These are phyloP conservation scores for Mimas tiliae DNA, from an alignment of 2,888 invertebrate genomes.

Conservation along the genomic window DNA sequence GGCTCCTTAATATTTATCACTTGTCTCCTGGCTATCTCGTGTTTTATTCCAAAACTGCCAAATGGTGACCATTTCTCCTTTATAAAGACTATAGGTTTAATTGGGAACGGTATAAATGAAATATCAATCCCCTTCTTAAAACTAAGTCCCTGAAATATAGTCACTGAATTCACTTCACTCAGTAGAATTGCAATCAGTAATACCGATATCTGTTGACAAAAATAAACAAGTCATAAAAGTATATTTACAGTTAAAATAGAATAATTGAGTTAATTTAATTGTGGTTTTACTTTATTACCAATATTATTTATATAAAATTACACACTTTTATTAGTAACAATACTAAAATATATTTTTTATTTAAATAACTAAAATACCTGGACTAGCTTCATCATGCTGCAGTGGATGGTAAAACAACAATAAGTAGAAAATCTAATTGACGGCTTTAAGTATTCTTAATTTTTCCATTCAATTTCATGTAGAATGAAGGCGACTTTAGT, in stretches of 20 bases:
- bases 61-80: conserved; percentile 62
- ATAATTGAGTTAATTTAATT: background rate
- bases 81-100: conserved; percentile 54
- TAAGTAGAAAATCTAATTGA: conserved; percentile 34
- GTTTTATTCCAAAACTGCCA: conserved; percentile 49
- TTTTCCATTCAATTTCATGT: conserved; percentile 27
- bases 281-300: background rate
- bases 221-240: too few relatives aligned
- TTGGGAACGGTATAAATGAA: conserved; percentile 50
- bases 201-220: conserved; percentile 30
- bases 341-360: too few relatives aligned
- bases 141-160: conserved; percentile 45
- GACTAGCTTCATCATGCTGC: conserved; percentile 42
- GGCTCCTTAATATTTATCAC: conserved; percentile 28
- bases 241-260: too few relatives aligned
- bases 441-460: conserved; percentile 39
- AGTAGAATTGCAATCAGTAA: conserved; percentile 31
- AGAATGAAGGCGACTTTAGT: conserved; percentile 34
- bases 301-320: too few relatives aligned
- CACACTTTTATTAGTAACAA: background rate
- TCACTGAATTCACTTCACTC: conserved; percentile 35
- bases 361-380: conserved; percentile 22
- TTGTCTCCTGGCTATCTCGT: conserved; percentile 27
- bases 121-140: conserved; percentile 55
- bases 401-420: conserved; percentile 34